Conservation (phyloP, 1,140 invertebrate genomes). For the Drosophila pandora region DNA sequence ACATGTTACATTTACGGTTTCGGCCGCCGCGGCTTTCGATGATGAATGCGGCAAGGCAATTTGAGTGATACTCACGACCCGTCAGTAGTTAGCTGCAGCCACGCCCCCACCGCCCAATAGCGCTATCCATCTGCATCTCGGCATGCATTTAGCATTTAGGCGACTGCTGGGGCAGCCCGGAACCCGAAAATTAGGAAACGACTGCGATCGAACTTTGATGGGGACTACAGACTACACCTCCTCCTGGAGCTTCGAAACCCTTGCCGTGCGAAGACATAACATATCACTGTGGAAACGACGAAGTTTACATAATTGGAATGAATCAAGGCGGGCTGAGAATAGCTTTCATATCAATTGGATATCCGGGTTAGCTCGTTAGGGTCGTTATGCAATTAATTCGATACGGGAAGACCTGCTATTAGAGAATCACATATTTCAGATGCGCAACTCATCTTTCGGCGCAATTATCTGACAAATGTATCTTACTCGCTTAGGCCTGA, state of each 20-base stretch:
- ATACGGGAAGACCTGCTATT: not conserved
- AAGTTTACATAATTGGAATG: conserved; percentile 44
- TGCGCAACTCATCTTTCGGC: conserved; percentile 12
- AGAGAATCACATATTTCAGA: not conserved
- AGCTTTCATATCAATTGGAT: conserved; percentile 30
- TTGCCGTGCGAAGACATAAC: conserved; percentile 1
- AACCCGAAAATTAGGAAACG: conserved; percentile 49
- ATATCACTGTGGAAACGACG: conserved; percentile 34
- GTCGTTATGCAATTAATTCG: conserved; percentile 5
- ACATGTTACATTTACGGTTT: conserved; percentile 53
- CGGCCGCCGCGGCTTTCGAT: conserved; percentile 22
- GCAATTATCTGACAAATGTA: conserved; percentile 20
- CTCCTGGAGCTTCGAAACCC: not conserved
- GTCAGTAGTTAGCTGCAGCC: conserved; percentile 61
- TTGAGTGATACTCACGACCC: conserved; percentile 72
- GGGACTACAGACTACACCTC: conserved; percentile 35
- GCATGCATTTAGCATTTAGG: conserved; percentile 45
- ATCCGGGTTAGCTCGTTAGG: conserved; percentile 16
- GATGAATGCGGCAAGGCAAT: conserved; percentile 59
- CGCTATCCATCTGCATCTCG: conserved; percentile 59
- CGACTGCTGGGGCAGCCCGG: conserved; percentile 11
- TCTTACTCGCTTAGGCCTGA: conserved; percentile 1
- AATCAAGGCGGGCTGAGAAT: conserved; percentile 36
- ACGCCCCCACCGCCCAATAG: conserved; percentile 52
- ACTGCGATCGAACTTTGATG: conserved; percentile 46